These are phyloP conservation scores for Erebia aethiops DNA, from an alignment of 2,888 invertebrate species.

Conservation along the genomic window DNA sequence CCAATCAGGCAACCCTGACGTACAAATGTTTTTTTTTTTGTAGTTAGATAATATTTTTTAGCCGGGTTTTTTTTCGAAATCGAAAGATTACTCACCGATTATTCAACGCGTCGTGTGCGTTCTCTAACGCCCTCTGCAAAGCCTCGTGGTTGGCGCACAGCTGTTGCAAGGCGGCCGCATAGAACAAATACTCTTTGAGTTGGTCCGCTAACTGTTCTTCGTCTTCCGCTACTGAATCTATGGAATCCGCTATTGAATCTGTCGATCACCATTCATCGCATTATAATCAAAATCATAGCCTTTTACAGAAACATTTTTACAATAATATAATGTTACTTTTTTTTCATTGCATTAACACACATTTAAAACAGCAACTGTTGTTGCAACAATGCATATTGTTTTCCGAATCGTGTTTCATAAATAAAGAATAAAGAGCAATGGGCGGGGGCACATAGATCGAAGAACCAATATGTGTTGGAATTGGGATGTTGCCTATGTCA, in stretches of 20 bases:
- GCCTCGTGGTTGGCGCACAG: slow-evolving; percentile 89
- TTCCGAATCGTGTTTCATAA: too few species aligned
- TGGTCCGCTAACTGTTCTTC: slow-evolving; percentile 93
- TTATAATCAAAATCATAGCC: not conserved
- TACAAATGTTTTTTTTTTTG: too few species aligned
- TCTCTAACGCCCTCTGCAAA: slow-evolving; percentile 87
- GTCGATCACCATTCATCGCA: slow-evolving; percentile 42
- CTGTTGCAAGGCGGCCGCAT: slow-evolving; percentile 88
- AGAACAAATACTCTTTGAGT: slow-evolving; percentile 91
- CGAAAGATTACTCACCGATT: slow-evolving; percentile 57
- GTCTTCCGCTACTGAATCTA: slow-evolving; percentile 89
- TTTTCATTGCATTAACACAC: too few species aligned
- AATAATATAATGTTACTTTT: too few species aligned
- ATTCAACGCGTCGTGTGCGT: slow-evolving; percentile 85
- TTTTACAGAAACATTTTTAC: too few species aligned
- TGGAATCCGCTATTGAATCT: slow-evolving; percentile 88
- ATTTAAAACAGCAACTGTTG: too few species aligned
- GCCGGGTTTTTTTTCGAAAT: too few species aligned
- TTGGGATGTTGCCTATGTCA: too few species aligned
- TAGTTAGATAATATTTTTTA: too few species aligned
- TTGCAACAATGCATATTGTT: too few species aligned
- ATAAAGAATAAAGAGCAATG: not conserved
- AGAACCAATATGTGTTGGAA: too few species aligned
- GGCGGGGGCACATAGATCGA: not conserved
- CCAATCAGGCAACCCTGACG: too few species aligned